Percentiles rank a stretch among this genome's conserved stretches.
Evolutionary conservation across 2,113 vertebrate species (phyloP).

Genomic region (Oxygymnocypris stewartii): DNA sequence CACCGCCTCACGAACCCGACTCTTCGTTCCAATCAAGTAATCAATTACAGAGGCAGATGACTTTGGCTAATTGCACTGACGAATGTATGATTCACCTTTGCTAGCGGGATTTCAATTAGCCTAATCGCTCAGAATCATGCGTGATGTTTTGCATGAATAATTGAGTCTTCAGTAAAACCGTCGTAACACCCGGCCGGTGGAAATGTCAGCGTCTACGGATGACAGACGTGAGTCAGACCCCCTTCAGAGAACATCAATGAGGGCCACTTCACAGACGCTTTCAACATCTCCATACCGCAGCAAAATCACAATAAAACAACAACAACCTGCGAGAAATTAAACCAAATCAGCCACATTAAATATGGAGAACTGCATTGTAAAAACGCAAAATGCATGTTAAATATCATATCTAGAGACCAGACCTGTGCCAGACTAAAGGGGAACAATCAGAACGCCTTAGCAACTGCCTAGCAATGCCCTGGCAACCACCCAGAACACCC

Average conservation of each 20-base stretch:
- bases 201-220: slow-evolving; percentile 50
- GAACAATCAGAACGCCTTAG: background rate
- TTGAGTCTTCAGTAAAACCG: slow-evolving; percentile 56
- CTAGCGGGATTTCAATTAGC: slow-evolving; percentile 62
- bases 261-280: slow-evolving; percentile 25
- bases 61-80: slow-evolving; percentile 57
- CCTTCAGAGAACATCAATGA: slow-evolving; percentile 21
- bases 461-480: background rate
- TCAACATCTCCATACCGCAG: background rate
- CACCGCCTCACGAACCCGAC: background rate
- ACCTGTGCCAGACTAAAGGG: background rate
- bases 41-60: slow-evolving; percentile 46
- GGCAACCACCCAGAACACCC: background rate
- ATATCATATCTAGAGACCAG: background rate
- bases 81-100: slow-evolving; percentile 48
- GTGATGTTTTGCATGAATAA: slow-evolving; percentile 63
- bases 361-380: background rate
- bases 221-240: slow-evolving; percentile 32
- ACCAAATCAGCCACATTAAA: background rate
- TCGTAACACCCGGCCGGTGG: slow-evolving; percentile 44
- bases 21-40: slow-evolving; percentile 49
- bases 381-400: background rate
- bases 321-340: background rate
- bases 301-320: background rate
- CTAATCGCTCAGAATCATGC: slow-evolving; percentile 66